Evolutionary conservation across 1,140 invertebrate species (phyloP), one percentile per base, ranked within the genome.

Genomic region (Calephelis virginiensis): DNA sequence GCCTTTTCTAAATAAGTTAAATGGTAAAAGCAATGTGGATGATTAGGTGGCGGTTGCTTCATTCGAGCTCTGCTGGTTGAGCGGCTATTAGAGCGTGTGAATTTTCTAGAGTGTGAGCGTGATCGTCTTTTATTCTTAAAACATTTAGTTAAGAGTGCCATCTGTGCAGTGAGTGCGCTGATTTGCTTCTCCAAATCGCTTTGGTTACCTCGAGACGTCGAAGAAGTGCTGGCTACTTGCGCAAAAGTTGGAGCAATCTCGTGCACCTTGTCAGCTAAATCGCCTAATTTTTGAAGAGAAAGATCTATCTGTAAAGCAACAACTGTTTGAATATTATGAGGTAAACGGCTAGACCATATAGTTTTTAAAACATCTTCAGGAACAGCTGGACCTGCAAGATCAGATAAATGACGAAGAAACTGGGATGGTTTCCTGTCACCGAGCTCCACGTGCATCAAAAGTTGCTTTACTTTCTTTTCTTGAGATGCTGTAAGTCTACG

Each of bases 401-500:
- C 50, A 11, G 50, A 56, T 56, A 56, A 6, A 28, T 56, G 50
- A 13, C 53, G 63, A 1, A 76, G 47, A 40, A 77, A 73, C 47
- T 77, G 74, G 2, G 75, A 76, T 8, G 74, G 68, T 60, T 73
- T 76, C 7, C 67, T 45, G 38, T 77, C 75, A 11, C 74, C 73
- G 14, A 76, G 43, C 45, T 75, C 67, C 46, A 69, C 66, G 12
- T 63, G 48, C 5, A 43, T 14, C 11, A 69, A 47, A 6, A 76
- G 61, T 13, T 72, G 65, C 13, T 61, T 64, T 2, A 68, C 46
- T 28, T 65, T 65, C 14, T 65, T 62, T 47, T 68, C 79, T 14
- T 76, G 64, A 0, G 76, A 79, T 0, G 70, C 48, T 8, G 69
- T 70, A 3, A 82, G 64, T 2, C 75, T 68, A 11, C 56, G 64